phyloP scores from a whole-genome alignment of 1,140 invertebrate species.

The Rhopalosiphum padi region DNA sequence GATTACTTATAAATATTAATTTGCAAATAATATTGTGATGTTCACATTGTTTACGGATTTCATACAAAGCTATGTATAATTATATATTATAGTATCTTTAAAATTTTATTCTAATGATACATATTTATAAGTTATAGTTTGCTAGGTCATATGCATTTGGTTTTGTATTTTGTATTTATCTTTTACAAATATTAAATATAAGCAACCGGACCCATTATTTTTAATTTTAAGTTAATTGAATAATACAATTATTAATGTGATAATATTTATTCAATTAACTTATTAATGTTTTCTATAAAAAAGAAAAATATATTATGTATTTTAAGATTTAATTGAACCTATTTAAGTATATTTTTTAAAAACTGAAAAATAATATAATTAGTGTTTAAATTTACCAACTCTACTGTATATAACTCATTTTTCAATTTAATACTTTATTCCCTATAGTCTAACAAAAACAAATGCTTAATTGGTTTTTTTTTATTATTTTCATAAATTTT shows the following conservation, averaged over 20 bases:
- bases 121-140: not conserved
- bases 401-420: not conserved
- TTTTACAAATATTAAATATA: not conserved
- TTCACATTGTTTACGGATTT: not conserved
- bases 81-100: no score
- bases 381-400: not conserved
- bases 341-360: not conserved
- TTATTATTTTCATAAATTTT: not conserved
- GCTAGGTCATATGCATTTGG: not conserved
- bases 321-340: not conserved
- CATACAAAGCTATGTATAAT: not conserved
- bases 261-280: no score
- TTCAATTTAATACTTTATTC: not conserved
- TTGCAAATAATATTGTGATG: not conserved
- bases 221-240: no score
- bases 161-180: not conserved
- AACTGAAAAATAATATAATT: not conserved
- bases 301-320: not conserved
- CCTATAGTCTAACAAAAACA: not conserved
- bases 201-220: not conserved
- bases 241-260: no score
- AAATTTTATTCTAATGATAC: not conserved
- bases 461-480: not conserved
- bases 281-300: not conserved
- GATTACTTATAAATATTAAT: not conserved